Conservation (phyloP, 1,140 invertebrate species). For the Pissodes strobi region DNA sequence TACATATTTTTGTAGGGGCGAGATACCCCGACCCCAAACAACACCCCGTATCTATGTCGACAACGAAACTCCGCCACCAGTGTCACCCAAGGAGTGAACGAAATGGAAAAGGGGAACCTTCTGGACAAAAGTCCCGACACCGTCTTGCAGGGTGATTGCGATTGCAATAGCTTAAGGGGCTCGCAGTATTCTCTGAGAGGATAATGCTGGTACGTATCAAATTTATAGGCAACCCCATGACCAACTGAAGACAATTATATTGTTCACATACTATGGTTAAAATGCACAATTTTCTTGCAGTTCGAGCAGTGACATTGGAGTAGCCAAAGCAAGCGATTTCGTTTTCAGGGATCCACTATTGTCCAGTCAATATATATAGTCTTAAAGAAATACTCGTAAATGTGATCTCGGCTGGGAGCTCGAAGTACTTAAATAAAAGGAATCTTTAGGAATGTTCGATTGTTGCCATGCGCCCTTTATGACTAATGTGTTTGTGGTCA, state of each 20-base stretch:
- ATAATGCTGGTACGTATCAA: slow-evolving; percentile 8
- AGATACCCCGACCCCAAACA: slow-evolving; percentile 74
- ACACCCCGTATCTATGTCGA: slow-evolving; percentile 79
- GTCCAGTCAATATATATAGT: slow-evolving; percentile 22
- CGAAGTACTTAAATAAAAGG: slow-evolving; percentile 1
- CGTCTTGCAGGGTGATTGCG: slow-evolving; percentile 27
- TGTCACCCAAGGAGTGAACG: slow-evolving; percentile 61
- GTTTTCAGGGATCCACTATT: slow-evolving; percentile 20
- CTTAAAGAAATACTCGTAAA: too few species aligned
- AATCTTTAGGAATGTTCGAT: too few species aligned
- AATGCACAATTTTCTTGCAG: background rate
- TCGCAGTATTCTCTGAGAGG: slow-evolving; percentile 39
- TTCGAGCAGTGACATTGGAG: background rate
- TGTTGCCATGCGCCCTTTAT: too few species aligned
- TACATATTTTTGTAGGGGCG: slow-evolving; percentile 66
- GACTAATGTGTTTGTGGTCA: too few species aligned
- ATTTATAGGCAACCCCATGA: too few species aligned
- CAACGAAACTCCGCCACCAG: slow-evolving; percentile 62
- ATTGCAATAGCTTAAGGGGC: slow-evolving; percentile 33
- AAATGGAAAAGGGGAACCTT: slow-evolving; percentile 66
- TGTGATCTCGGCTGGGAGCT: slow-evolving; percentile 15
- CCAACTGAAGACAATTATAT: background rate
- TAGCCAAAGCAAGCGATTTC: slow-evolving; percentile 18
- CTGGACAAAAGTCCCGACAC: slow-evolving; percentile 45
- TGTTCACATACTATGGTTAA: too few species aligned